A percentile compares a stretch with the other conserved stretches of the same genome.
These are phyloP conservation scores for Metaphire vulgaris DNA, from an alignment of 1,140 invertebrate genomes.

Conservation along the genomic window DNA sequence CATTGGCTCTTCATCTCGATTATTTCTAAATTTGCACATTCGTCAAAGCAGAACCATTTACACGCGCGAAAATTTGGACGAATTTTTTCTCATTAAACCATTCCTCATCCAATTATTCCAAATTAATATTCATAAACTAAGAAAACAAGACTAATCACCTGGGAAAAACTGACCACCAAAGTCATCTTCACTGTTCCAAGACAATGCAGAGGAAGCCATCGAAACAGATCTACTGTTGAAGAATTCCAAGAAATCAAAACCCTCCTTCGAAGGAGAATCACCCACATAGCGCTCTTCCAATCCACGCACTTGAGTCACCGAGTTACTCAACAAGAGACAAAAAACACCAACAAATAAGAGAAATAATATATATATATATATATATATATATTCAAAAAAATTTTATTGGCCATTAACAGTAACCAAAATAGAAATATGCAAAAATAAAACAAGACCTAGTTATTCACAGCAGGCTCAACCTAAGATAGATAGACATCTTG, in stretches of 20 bases:
- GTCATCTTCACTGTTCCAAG: not conserved
- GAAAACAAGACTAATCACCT: too few relatives aligned
- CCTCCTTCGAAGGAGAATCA: conserved; percentile 45
- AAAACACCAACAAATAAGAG: too few relatives aligned
- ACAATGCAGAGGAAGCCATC: not conserved
- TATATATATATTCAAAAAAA: too few relatives aligned
- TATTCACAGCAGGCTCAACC: too few relatives aligned
- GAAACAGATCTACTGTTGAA: conserved; percentile 27
- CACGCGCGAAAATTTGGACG: not conserved
- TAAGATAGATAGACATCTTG: too few relatives aligned
- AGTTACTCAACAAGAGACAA: conserved; percentile 28
- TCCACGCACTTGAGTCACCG: conserved; percentile 47
- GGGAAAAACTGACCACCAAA: too few relatives aligned
- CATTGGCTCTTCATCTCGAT: not conserved
- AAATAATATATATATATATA: not conserved
- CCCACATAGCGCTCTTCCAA: conserved; percentile 49
- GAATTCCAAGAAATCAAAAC: conserved; percentile 38
- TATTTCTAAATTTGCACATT: not conserved
- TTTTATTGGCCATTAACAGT: too few relatives aligned
- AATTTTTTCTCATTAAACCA: too few relatives aligned
- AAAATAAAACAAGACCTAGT: too few relatives aligned
- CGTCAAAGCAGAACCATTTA: not conserved
- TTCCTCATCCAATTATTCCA: not conserved
- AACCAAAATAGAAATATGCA: too few relatives aligned
- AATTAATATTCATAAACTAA: not conserved